These are phyloP conservation scores for Turnix velox DNA, from an alignment of 2,113 vertebrate species.

Conservation along the genomic window DNA sequence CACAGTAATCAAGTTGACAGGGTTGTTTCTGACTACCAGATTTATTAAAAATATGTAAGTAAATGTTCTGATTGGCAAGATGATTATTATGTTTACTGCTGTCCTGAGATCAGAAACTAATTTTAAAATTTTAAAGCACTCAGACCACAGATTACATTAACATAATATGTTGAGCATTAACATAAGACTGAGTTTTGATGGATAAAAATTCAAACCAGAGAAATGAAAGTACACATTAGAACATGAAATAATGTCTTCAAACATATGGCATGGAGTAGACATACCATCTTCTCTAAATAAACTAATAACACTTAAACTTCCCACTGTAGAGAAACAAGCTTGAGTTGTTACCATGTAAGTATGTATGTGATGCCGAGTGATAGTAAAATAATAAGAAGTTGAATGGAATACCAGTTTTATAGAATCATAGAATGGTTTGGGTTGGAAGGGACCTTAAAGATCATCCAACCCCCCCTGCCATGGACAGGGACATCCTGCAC, in stretches of 20 bases:
- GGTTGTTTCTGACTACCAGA: neutral
- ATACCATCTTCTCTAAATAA: neutral
- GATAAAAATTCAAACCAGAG: neutral
- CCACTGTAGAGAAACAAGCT: neutral
- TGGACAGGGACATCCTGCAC: too few relatives aligned
- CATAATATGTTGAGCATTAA: neutral
- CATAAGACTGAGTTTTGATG: neutral
- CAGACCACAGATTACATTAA: neutral
- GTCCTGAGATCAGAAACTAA: neutral
- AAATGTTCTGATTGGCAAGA: neutral
- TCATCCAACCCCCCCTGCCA: too few relatives aligned
- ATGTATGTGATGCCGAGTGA: neutral
- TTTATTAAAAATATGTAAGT: neutral
- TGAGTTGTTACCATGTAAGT: neutral
- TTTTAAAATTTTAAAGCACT: neutral
- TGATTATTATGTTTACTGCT: neutral
- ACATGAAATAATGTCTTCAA: neutral
- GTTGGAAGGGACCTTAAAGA: too few relatives aligned
- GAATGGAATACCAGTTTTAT: neutral
- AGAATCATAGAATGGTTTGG: too few relatives aligned
- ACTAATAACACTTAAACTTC: neutral
- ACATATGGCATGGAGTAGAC: neutral
- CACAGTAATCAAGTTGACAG: neutral
- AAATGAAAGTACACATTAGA: neutral
- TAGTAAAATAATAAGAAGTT: neutral